Evolutionary conservation across 2,113 vertebrate species (phyloP).

Genomic region (Callionymus lyra): DNA sequence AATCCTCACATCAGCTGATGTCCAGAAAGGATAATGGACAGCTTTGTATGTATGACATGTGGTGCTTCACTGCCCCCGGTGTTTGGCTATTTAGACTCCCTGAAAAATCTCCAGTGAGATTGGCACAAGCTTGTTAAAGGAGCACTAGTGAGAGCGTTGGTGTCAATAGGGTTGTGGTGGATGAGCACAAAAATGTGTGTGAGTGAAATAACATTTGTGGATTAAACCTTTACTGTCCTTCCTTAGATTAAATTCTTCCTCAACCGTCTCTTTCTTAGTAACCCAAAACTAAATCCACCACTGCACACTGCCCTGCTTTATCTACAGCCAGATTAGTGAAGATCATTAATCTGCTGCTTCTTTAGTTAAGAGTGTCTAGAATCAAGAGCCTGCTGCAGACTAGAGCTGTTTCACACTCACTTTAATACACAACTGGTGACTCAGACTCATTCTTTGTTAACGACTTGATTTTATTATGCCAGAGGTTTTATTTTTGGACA

Average conservation of each 20-base stretch:
- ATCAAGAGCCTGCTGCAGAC: slow-evolving; percentile 21
- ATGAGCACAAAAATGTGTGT: slow-evolving; percentile 24
- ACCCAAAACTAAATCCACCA: too few relatives aligned
- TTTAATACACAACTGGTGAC: not conserved
- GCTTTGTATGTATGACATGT: slow-evolving; percentile 63
- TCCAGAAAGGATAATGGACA: slow-evolving; percentile 60
- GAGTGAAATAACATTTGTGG: slow-evolving; percentile 7
- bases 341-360: slow-evolving; percentile 54
- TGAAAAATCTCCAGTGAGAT: not conserved
- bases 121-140: too few relatives aligned
- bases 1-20: slow-evolving; percentile 53
- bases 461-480: too few relatives aligned
- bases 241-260: slow-evolving; percentile 10
- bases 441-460: too few relatives aligned
- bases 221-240: too few relatives aligned
- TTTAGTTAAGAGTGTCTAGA: slow-evolving; percentile 21
- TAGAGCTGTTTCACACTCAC: slow-evolving; percentile 13
- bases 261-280: not conserved
- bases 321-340: slow-evolving; percentile 45
- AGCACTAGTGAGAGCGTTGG: slow-evolving; percentile 17
- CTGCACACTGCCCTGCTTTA: slow-evolving; percentile 1
- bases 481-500: too few relatives aligned
- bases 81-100: slow-evolving; percentile 27
- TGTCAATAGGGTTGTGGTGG: slow-evolving; percentile 20
- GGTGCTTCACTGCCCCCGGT: slow-evolving; percentile 21